These are phyloP conservation scores for Phrynocephalus guinanensis DNA, from an alignment of 2,797 vertebrate species.

Conservation along the genomic window DNA sequence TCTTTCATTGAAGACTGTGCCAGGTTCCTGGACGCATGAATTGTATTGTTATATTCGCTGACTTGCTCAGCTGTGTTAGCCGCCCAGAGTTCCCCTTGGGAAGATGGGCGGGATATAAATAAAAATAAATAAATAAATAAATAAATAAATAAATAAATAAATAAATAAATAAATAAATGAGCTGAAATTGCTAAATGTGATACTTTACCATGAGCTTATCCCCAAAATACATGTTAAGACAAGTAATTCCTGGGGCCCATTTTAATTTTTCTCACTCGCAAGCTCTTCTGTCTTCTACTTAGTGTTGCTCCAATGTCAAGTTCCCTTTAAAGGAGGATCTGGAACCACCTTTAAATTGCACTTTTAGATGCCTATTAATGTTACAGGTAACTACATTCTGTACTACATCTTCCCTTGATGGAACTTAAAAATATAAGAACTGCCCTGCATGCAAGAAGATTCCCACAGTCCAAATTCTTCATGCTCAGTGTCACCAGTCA, in stretches of 20 bases:
- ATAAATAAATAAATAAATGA: too few relatives aligned
- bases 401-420: neutral
- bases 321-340: neutral
- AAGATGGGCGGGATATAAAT: too few relatives aligned
- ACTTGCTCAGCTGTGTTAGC: too few relatives aligned
- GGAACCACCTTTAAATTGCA: neutral
- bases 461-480: neutral
- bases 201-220: neutral
- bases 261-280: neutral
- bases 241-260: neutral
- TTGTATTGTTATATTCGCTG: too few relatives aligned
- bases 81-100: too few relatives aligned
- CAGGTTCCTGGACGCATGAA: neutral
- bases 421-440: neutral
- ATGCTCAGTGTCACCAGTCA: too few relatives aligned
- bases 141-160: too few relatives aligned
- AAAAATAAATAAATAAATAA: too few relatives aligned
- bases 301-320: neutral
- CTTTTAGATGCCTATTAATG: neutral
- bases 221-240: slow-evolving; percentile 13
- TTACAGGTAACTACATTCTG: neutral
- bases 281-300: neutral
- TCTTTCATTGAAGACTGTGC: slow-evolving; percentile 1
- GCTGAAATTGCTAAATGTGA: slow-evolving; percentile 18
- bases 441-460: neutral